Percentiles rank a stretch among this genome's conserved stretches.
phyloP scores from a whole-genome alignment of 2,888 invertebrate species.

The Melieria omissa region DNA sequence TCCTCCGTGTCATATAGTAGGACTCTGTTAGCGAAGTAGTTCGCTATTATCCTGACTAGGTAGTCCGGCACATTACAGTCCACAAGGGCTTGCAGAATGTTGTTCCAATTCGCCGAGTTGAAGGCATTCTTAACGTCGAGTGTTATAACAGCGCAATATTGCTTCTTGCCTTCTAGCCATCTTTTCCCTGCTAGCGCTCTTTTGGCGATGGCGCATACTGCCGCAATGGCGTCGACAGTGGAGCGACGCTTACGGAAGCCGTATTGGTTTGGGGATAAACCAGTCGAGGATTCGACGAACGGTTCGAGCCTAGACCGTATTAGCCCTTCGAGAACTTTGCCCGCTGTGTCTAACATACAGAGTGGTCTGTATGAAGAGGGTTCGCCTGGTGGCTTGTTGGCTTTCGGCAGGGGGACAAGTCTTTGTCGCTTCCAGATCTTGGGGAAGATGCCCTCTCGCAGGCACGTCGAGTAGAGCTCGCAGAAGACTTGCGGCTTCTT shows the following conservation, averaged over 20 bases:
- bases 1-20: no score
- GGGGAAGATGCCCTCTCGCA: constrained; percentile 13
- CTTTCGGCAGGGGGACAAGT: constrained; percentile 19
- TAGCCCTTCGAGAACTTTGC: constrained; percentile 11
- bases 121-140: constrained; percentile 33
- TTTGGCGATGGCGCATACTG: neutral
- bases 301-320: neutral
- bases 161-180: constrained; percentile 6
- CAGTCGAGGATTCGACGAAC: neutral
- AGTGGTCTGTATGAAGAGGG: constrained; percentile 20
- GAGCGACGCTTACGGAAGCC: constrained; percentile 26
- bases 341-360: constrained; percentile 21
- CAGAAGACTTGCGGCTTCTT: neutral
- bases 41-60: no score
- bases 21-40: no score
- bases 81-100: constrained; percentile 1
- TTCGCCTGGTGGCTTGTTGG: constrained; percentile 8
- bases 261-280: constrained; percentile 15
- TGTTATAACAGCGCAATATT: constrained; percentile 24
- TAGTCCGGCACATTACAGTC: no score
- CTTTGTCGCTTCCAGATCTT: constrained; percentile 15
- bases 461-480: neutral
- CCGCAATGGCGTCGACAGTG: constrained; percentile 9
- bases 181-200: constrained; percentile 23
- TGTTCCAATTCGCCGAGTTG: constrained; percentile 28